phyloP scores from a whole-genome alignment of 2,797 vertebrate genomes.

The Mareca penelope region DNA sequence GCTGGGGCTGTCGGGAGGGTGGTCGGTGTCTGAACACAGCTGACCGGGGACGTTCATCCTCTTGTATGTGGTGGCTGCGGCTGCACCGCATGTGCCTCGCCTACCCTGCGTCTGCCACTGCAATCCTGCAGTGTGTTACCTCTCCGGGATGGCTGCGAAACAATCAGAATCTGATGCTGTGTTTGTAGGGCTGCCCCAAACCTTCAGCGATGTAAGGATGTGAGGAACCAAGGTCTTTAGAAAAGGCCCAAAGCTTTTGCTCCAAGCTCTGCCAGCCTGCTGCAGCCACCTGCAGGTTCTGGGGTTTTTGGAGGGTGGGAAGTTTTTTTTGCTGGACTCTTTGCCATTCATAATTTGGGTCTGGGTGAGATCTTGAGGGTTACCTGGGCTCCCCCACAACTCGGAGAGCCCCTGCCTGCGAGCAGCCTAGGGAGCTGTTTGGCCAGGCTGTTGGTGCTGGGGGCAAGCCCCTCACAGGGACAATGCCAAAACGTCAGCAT shows the following conservation, averaged over 20 bases:
- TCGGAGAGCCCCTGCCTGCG: neutral
- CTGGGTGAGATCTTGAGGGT: neutral
- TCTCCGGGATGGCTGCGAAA: neutral
- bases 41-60: neutral
- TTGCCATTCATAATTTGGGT: fast-evolving
- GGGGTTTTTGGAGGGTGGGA: neutral
- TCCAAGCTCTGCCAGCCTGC: neutral
- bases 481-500: fast-evolving
- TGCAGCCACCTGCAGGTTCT: neutral
- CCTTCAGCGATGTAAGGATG: neutral
- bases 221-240: neutral
- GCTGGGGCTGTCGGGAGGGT: neutral
- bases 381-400: neutral
- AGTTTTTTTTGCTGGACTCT: neutral
- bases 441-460: no score
- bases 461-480: neutral
- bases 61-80: neutral
- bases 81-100: neutral
- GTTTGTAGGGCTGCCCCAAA: neutral
- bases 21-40: neutral
- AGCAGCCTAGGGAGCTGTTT: no score
- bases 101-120: fast-evolving
- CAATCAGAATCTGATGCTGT: fast-evolving
- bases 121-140: neutral
- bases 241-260: neutral